Base-by-base conservation (phyloP, 2,113 vertebrate genomes). In the Seriola rivoliana region DNA sequence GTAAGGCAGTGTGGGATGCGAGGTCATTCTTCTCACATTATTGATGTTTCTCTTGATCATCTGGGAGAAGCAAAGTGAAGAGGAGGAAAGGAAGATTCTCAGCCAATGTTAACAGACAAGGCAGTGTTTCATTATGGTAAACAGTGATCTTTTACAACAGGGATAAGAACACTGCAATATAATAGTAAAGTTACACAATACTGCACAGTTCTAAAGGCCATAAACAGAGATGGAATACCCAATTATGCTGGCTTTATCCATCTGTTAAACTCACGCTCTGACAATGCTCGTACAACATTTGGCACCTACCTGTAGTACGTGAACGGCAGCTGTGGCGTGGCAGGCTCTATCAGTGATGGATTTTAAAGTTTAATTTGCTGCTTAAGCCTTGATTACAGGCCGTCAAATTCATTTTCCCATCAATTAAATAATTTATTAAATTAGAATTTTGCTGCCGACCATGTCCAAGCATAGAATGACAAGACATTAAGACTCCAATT, bases 1-100 rank as follows among this genome's bases (percentile, higher is more conserved):
- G 86, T 99, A 99, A 6, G 98, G 98, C 82, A 99, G 95, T 14
- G 97, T 97, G 90, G 98, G 98, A 94, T 99, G 98, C 71, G 98
- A 99, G 89, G 98, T 96, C 98, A 99, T 99, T 95, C 98, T 97
- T 95, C 98, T 95, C 81, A 99, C 97, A 19, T 99, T 99, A 95
- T 95, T 99, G 89, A 99, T 97, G 85, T 97, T 94, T 90, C 98
- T 97, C 91, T 99, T 99, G 92, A 98, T 98, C 96, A 99, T 96
- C 98, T 99, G 94, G 92, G 89, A 84, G 17, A 82, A 52, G 50
- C 52, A 46, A 81, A 66, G 63, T 16, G 59, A 85, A 66, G 40
- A 64, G 42, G 32, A 88, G 13, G 64, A 55, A 48, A 66, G 75
- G 21, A 58, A 52, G 44, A 67, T 14, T 46, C 21, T 75, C 0